These are phyloP conservation scores for Peromyscus maniculatus DNA, from an alignment of 2,113 vertebrate genomes.

Conservation along the genomic window DNA sequence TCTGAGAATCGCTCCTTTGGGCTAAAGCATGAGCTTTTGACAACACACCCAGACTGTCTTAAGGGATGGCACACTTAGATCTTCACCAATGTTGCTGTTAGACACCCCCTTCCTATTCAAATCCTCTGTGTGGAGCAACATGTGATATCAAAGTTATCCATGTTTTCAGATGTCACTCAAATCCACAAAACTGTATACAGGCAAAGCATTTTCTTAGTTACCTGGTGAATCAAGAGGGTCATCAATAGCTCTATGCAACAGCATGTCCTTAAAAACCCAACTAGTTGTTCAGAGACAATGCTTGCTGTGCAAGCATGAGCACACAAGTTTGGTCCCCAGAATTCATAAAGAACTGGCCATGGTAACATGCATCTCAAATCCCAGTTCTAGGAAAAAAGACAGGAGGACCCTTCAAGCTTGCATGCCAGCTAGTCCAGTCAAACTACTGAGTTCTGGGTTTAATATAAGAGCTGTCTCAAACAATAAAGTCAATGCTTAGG, in stretches of 20 bases:
- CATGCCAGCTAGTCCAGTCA: background rate
- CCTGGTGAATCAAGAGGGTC: background rate
- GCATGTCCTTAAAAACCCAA: background rate
- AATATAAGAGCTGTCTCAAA: background rate
- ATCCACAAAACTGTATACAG: background rate
- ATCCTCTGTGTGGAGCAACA: background rate
- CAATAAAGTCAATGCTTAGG: background rate
- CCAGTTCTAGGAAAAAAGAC: too few relatives aligned
- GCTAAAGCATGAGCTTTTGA: background rate
- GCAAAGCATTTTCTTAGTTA: background rate
- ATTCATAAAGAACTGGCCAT: background rate
- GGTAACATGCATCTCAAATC: too few relatives aligned
- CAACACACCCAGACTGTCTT: background rate
- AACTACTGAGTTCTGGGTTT: background rate
- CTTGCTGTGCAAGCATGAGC: background rate
- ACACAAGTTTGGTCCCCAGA: background rate
- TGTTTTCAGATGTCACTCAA: background rate
- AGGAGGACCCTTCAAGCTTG: background rate
- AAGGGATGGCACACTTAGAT: background rate
- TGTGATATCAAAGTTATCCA: rapidly evolving
- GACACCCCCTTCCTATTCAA: background rate
- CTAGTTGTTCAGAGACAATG: background rate
- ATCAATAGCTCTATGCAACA: background rate
- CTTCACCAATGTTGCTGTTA: background rate
- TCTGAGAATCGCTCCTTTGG: background rate